Base-by-base conservation (phyloP, 92 coral and sea anemone genomes). In the Porites rus region DNA sequence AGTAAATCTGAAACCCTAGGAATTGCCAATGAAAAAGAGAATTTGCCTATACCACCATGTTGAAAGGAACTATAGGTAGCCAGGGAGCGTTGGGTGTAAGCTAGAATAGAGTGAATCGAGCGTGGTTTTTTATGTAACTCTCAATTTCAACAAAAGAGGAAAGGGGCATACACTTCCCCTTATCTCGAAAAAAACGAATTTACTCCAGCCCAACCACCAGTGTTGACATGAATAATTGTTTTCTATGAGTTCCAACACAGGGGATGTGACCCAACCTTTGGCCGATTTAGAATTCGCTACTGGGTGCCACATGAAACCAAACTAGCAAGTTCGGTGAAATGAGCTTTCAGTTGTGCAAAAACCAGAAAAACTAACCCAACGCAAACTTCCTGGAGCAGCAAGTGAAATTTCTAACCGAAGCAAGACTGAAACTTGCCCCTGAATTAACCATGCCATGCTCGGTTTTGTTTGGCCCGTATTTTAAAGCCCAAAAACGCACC, bases 401-500 rank as follows among this genome's bases (percentile, higher is more conserved):
- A 18, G 92, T 94, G 93, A 88, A 93, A 20, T 75, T 56, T 51
- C 69, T 91, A 50, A 91, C 93, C 10, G 93, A 91, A 16, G 91
- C 85, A 0, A 76, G 91, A 76, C 82, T 91, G 79, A 88, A 72
- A 72, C 94, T 92, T 1, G 72, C 92, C 2, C 91, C 92, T 0
- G 84, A 92, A 19, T 94, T 75, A 89, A 87, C 81, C 84, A 68
- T 62, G 86, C 77, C 0, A 92, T 92, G 95, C 51, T 94, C 1
- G 94, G 87, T 65, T 38, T 51, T 93, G 77, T 94, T 94, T 88
- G 94, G 97, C 8, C 92, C 93, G 12, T 91, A 91, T 65, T 61
- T 82, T 16, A 90, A 85, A 69, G 96, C 90, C 24, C 93, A 93
- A 86, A 90, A 90, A 78, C 84, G 95, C 8, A 84, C 77, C 31